A percentile compares a stretch with the other conserved stretches of the same genome.
Evolutionary conservation across 2,113 vertebrate genomes (phyloP).

Genomic region (Hassar affinis): DNA sequence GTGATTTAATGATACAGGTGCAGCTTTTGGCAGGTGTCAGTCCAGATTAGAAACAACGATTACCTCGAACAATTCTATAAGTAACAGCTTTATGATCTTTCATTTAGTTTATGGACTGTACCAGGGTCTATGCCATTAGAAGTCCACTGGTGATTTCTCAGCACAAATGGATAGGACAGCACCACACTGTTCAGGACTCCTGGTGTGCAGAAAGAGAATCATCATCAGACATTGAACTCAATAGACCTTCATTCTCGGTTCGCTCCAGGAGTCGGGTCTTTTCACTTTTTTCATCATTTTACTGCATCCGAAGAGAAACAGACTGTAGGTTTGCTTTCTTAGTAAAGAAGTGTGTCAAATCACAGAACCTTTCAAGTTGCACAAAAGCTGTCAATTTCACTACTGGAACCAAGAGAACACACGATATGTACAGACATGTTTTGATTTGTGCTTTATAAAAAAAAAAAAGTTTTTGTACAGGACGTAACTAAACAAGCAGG

Average conservation of each 20-base stretch:
- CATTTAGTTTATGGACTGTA: not conserved
- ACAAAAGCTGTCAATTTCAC: not conserved
- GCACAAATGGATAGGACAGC: not conserved
- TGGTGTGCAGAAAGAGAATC: not conserved
- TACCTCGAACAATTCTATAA: not conserved
- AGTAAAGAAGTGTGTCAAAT: not conserved
- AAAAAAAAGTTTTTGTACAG: not conserved
- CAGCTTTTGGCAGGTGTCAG: not conserved
- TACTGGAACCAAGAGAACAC: not conserved
- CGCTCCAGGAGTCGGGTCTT: not conserved
- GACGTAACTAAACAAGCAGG: not conserved
- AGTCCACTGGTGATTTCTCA: not conserved
- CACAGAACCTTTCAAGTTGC: not conserved
- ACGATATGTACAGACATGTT: conserved; percentile 4
- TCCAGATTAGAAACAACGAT: not conserved
- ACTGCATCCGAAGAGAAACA: not conserved
- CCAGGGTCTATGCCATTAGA: not conserved
- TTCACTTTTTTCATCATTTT: not conserved
- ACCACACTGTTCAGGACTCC: not conserved
- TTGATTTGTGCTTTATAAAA: conserved; percentile 6
- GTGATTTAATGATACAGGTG: not conserved
- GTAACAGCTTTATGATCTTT: not conserved
- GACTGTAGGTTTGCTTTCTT: not conserved
- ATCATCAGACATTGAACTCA: not conserved
- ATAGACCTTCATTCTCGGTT: not conserved